These are phyloP conservation scores for Atractosteus spatula DNA, from an alignment of 2,113 vertebrate species.

Conservation along the genomic window DNA sequence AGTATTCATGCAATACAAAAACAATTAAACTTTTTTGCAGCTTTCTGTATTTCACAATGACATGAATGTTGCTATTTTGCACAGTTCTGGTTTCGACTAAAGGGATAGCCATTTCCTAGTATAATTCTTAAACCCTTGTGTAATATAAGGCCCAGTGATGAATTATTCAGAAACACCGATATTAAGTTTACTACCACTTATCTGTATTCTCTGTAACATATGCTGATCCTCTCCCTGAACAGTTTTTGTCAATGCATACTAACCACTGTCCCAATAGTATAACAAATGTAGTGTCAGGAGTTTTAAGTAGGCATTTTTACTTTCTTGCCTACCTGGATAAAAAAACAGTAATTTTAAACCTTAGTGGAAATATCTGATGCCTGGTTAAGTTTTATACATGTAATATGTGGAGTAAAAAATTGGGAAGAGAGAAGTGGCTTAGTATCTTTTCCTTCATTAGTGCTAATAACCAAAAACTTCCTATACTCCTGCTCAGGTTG, in stretches of 20 bases:
- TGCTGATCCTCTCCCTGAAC: not conserved
- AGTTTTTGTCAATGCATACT: too few relatives aligned
- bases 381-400: too few relatives aligned
- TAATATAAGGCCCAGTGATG: not conserved
- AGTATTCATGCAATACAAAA: not conserved
- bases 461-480: too few relatives aligned
- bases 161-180: constrained; percentile 11
- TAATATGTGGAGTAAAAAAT: too few relatives aligned
- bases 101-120: not conserved
- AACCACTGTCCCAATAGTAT: not conserved
- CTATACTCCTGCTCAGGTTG: too few relatives aligned
- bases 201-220: not conserved
- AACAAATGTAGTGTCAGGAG: not conserved
- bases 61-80: not conserved
- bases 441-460: too few relatives aligned
- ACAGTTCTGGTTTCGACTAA: not conserved
- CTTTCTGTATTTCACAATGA: not conserved
- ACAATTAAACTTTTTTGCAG: not conserved
- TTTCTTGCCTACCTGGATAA: too few relatives aligned
- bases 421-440: too few relatives aligned
- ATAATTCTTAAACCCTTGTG: not conserved
- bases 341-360: too few relatives aligned
- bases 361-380: too few relatives aligned
- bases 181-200: not conserved
- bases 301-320: too few relatives aligned